Conservation (phyloP, 37 sponge, comb jelly and placozoan species). For the Eunapius fragilis region DNA sequence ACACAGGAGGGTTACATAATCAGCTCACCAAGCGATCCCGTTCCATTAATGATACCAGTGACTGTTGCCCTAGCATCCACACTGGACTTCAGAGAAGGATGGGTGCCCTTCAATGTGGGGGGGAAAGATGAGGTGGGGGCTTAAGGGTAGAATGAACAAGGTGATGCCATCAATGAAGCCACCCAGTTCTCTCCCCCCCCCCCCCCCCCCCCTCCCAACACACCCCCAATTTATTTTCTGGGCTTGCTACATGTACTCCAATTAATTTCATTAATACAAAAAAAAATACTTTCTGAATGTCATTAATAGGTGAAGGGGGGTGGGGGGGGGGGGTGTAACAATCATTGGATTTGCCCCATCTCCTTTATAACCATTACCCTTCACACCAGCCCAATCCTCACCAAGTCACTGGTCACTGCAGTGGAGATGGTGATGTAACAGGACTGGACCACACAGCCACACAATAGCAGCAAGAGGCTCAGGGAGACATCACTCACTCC, state of each 20-base stretch:
- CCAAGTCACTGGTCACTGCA: conserved; percentile 85
- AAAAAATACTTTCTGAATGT: too few relatives aligned
- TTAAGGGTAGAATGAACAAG: too few relatives aligned
- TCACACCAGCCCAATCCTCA: conserved; percentile 1
- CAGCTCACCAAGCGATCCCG: conserved; percentile 69
- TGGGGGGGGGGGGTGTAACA: too few relatives aligned
- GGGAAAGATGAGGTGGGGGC: too few relatives aligned
- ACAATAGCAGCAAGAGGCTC: conserved; percentile 51
- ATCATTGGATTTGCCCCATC: too few relatives aligned
- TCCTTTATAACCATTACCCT: background rate
- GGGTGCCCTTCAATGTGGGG: conserved; percentile 73
- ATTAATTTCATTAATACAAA: too few relatives aligned
- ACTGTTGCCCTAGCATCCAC: conserved; percentile 86
- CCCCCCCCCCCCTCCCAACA: background rate
- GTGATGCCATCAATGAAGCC: too few relatives aligned
- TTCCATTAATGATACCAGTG: conserved; percentile 85
- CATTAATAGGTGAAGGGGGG: too few relatives aligned
- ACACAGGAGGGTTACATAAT: background rate
- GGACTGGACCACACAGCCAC: conserved; percentile 76
- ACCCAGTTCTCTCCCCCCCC: background rate
- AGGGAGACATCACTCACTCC: background rate
- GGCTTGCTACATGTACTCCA: too few relatives aligned
- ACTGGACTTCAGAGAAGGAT: conserved; percentile 60
- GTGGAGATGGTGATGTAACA: conserved; percentile 89
- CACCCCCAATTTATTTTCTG: too few relatives aligned